phyloP scores from a whole-genome alignment of 2,888 invertebrate species.

The Microctonus hyperodae region DNA sequence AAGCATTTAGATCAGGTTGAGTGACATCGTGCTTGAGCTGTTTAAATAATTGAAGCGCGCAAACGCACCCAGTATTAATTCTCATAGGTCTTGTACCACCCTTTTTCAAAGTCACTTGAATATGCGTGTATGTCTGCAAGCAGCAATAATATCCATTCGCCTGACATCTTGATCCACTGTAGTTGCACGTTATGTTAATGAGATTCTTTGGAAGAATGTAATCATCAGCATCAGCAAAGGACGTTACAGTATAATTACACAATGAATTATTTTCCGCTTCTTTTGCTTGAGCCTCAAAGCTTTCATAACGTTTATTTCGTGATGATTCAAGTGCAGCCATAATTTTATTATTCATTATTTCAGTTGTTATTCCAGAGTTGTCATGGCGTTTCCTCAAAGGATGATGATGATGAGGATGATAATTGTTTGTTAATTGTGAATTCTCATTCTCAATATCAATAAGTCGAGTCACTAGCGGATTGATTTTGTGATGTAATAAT shows the following conservation, averaged over 20 bases:
- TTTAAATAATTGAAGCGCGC: constrained; percentile 34
- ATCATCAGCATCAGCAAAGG: constrained; percentile 36
- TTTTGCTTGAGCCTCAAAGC: constrained; percentile 36
- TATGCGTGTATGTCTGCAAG: constrained; percentile 44
- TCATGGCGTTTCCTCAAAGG: constrained; percentile 29
- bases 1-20: neutral
- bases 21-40: neutral
- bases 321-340: neutral
- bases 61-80: constrained; percentile 48
- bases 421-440: neutral
- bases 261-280: constrained; percentile 44
- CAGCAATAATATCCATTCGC: constrained; percentile 42
- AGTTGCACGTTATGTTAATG: constrained; percentile 46
- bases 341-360: neutral
- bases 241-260: constrained; percentile 46
- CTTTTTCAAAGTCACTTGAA: constrained; percentile 36
- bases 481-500: neutral
- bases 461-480: neutral
- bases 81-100: constrained; percentile 26
- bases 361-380: neutral
- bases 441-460: neutral
- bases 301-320: constrained; percentile 28
- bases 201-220: constrained; percentile 39
- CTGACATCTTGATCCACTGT: constrained; percentile 41
- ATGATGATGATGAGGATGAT: neutral